phyloP scores from a whole-genome alignment of 1,140 invertebrate species.

The Holotrichia oblita region DNA sequence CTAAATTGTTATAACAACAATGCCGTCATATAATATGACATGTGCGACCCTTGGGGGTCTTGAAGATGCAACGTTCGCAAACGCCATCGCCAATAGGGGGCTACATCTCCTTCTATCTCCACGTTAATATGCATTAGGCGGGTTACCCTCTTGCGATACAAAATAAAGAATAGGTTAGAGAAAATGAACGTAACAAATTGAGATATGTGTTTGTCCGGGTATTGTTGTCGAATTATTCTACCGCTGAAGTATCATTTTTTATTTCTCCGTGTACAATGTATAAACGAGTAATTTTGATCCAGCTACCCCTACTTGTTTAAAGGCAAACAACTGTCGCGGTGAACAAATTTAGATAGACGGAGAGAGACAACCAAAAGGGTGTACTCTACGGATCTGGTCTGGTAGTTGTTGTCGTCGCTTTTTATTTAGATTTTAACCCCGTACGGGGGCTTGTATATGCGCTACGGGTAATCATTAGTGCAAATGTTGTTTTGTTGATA shows the following conservation, averaged over 20 bases:
- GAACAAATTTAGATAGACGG: background rate
- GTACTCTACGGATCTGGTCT: background rate
- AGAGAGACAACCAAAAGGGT: background rate
- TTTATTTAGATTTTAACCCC: constrained; percentile 34
- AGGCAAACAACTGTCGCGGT: constrained; percentile 37
- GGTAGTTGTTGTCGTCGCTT: background rate
- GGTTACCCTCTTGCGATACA: constrained; percentile 4
- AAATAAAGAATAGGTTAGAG: constrained; percentile 27
- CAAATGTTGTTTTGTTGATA: constrained; percentile 39
- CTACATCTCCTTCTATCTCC: background rate
- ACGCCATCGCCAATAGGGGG: background rate
- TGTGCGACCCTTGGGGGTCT: constrained; percentile 38
- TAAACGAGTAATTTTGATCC: constrained; percentile 28
- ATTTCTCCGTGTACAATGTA: background rate
- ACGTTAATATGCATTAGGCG: background rate
- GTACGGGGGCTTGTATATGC: background rate
- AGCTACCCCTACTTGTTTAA: background rate
- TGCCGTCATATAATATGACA: constrained; percentile 12
- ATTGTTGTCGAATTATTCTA: constrained; percentile 22
- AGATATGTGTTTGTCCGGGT: constrained; percentile 5
- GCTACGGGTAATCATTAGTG: constrained; percentile 36
- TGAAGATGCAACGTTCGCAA: constrained; percentile 14
- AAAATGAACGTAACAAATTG: constrained; percentile 33
- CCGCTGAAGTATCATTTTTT: background rate
- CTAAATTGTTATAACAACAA: no score